phyloP scores from a whole-genome alignment of 2,113 vertebrate genomes.

The Perca flavescens region DNA sequence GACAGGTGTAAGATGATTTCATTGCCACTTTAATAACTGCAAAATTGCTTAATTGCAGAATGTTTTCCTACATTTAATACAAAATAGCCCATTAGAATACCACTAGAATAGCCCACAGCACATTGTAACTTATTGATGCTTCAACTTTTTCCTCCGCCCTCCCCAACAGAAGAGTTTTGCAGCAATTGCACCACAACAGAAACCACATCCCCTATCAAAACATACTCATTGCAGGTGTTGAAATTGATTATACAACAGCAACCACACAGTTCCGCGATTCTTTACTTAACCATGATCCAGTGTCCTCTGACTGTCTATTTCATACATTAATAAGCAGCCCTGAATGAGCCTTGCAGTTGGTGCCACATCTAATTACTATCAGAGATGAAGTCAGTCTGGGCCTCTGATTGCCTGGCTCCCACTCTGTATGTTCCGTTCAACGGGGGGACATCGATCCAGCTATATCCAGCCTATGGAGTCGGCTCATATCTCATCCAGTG shows the following conservation, averaged over 20 bases:
- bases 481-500: slow-evolving; percentile 52
- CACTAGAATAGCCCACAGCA: background rate
- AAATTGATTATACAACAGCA: slow-evolving; percentile 32
- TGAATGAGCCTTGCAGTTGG: slow-evolving; percentile 47
- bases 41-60: background rate
- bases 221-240: slow-evolving; percentile 1
- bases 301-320: slow-evolving; percentile 36
- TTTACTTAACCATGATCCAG: slow-evolving; percentile 18
- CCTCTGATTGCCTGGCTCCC: slow-evolving; percentile 35
- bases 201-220: background rate
- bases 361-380: slow-evolving; percentile 65
- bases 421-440: slow-evolving; percentile 28
- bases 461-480: slow-evolving; percentile 17
- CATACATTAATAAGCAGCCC: slow-evolving; percentile 56
- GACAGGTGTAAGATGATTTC: background rate
- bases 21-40: background rate
- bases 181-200: background rate
- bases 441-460: slow-evolving; percentile 55
- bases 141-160: background rate
- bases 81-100: slow-evolving; percentile 7
- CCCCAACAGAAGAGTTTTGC: background rate
- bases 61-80: slow-evolving; percentile 6
- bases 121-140: slow-evolving; percentile 13
- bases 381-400: slow-evolving; percentile 51
- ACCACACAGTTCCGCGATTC: background rate